Evolutionary conservation across 2,888 invertebrate genomes (phyloP), one percentile per base, ranked within the genome.

Genomic region (Philhelius pedissequus): DNA sequence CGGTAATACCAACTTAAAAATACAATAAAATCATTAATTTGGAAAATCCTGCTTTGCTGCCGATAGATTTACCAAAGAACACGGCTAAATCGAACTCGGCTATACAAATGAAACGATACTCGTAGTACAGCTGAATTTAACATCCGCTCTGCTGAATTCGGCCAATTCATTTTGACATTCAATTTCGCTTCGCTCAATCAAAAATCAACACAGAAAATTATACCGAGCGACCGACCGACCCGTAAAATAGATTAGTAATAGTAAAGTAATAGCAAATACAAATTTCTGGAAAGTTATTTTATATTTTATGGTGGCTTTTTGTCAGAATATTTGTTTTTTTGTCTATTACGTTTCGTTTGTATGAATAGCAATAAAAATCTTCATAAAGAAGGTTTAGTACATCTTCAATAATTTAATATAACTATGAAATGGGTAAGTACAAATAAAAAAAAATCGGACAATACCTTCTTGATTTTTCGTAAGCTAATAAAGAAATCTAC

Each of bases 381-480:
- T 7, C 43, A 78, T 8, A 43, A 22, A 35, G n/a, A 27, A 54
- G 35, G 15, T 20, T 35, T 4, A 18, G 15, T 52, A 30, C 52
- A 35, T 43, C 40, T 50, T 35, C 35, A 13, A 40, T 11, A 56
- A 43, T 25, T 50, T 15, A 50, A 27, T 25, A 64, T 7, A 50
- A 74, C n/a, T 66, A 83, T 83, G 83, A 83, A 83, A 70, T 83
- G 83, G 83, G 83, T 83, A 68, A 78, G 83, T 64, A 48, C n/a
- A 18, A 32, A 52, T 32, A 5, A 15, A 15, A 50, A n/a, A 50
- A 9, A 74, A 56, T 27, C n/a, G 20, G 35, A 35, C 6, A 45
- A 62, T 60, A 18, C 50, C 54, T 69, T 58, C 48, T 18, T 60
- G 4, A 22, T 40, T 52, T 71, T 73, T 82, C 40, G 66, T 76